Evolutionary conservation across 2,888 invertebrate species (phyloP), one percentile per base, ranked within the genome.

Genomic region (Thera britannica): DNA sequence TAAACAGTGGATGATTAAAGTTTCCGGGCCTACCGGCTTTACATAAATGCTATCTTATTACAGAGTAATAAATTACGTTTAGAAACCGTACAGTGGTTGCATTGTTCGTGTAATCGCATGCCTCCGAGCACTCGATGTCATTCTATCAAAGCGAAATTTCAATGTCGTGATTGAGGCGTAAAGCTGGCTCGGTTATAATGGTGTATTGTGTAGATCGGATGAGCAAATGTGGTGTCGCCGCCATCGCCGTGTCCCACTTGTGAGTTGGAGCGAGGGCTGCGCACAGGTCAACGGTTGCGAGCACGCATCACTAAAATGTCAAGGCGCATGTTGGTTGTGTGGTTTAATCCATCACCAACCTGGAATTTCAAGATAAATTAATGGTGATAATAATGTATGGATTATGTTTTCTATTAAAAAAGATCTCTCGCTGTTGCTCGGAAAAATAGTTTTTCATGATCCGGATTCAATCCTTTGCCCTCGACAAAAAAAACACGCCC

Each of bases 151-250:
- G 86, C 85, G 77, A 83, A 71, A 82, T 82, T 81, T 82, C 80
- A 86, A 86, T 84, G 86, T 90, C 89, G 86, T 86, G 87, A 87
- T 86, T 83, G 84, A 83, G 79, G 80, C 80, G 82, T 89, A 87
- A 86, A 85, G 75, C 75, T 77, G 36, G 36, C 48, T 58, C 74
- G 78, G 76, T 79, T 83, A 83, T 90, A 89, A 90, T 88, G 83
- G 86, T 77, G 85, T 85, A 90, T 89, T 90, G 89, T 90, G 83
- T 58, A n/a, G 35, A 84, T 81, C 87, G 85, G 85, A 84, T 82
- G 84, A 83, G 83, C 83, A 78, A 80, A 88, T 84, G 86, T 85
- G 82, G 78, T 70, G 62, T 69, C 59, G 54, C 65, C 54, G 57
- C 76, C 77, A 73, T 68, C 75, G 76, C 80, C 75, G 80, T 78